phyloP scores from a whole-genome alignment of 2,797 vertebrate species.

The Megaceryle alcyon region DNA sequence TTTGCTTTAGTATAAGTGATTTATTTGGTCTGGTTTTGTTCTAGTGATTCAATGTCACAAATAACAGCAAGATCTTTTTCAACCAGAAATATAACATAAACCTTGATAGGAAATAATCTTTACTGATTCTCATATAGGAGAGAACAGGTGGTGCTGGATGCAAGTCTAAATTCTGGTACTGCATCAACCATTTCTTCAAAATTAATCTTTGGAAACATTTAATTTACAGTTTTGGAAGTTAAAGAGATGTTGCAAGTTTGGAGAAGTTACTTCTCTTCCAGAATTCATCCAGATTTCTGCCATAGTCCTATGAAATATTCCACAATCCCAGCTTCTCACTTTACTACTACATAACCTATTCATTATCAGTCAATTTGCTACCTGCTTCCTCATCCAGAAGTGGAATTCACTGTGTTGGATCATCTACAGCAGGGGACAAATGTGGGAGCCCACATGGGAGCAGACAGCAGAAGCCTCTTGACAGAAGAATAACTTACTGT shows the following conservation, averaged over 20 bases:
- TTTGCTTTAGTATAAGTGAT: not conserved
- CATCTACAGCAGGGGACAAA: not conserved
- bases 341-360: not conserved
- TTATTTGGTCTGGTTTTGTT: not conserved
- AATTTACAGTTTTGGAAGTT: not conserved
- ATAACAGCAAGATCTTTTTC: not conserved
- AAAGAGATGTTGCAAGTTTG: not conserved
- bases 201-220: not conserved
- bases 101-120: not conserved
- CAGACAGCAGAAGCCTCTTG: not conserved
- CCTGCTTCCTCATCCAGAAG: not conserved
- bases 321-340: not conserved
- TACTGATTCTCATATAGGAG: not conserved
- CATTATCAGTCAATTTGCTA: not conserved
- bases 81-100: not conserved
- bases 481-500: not conserved
- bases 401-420: not conserved
- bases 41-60: not conserved
- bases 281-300: not conserved
- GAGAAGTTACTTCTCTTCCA: not conserved
- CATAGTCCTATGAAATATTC: accelerated
- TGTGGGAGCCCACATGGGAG: not conserved
- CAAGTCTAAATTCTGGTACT: not conserved
- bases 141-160: not conserved
- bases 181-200: not conserved